phyloP scores from a whole-genome alignment of 2,797 vertebrate genomes.

The Sternotherus odoratus region DNA sequence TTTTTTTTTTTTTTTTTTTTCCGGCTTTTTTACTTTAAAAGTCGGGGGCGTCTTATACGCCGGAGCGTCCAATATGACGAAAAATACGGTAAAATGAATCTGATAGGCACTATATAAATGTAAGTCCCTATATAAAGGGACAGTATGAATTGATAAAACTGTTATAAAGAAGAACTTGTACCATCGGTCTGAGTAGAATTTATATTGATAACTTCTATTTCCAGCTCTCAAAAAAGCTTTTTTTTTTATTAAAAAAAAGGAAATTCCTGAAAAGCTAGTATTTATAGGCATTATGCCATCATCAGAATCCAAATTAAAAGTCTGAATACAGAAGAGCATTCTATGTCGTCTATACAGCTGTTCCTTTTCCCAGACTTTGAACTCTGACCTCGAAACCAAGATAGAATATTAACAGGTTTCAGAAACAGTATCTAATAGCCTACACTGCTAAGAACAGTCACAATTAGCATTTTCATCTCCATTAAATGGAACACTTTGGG shows the following conservation, averaged over 20 bases:
- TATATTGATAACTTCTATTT: background rate
- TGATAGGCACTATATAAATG: no score
- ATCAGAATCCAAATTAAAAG: conserved; percentile 43
- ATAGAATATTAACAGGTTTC: conserved; percentile 48
- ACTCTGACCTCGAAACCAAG: conserved; percentile 41
- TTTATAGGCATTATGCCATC: conserved; percentile 28
- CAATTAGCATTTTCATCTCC: background rate
- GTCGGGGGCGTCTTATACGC: no score
- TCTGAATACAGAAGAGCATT: conserved; percentile 19
- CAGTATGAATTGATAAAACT: background rate
- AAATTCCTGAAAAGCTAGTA: conserved; percentile 47
- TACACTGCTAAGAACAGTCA: background rate
- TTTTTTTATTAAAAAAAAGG: background rate
- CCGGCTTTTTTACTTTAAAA: no score
- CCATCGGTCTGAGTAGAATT: background rate
- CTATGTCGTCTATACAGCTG: conserved; percentile 39
- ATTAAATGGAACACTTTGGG: background rate
- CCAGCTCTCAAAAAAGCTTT: conserved; percentile 1
- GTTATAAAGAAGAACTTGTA: background rate
- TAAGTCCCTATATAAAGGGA: background rate
- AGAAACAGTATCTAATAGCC: background rate
- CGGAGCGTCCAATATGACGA: no score
- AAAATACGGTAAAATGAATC: no score
- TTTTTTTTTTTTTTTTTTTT: no score
- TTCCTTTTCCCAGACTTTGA: conserved; percentile 24